Base-by-base conservation (phyloP, 2,888 invertebrate species). In the Euphydryas editha region DNA sequence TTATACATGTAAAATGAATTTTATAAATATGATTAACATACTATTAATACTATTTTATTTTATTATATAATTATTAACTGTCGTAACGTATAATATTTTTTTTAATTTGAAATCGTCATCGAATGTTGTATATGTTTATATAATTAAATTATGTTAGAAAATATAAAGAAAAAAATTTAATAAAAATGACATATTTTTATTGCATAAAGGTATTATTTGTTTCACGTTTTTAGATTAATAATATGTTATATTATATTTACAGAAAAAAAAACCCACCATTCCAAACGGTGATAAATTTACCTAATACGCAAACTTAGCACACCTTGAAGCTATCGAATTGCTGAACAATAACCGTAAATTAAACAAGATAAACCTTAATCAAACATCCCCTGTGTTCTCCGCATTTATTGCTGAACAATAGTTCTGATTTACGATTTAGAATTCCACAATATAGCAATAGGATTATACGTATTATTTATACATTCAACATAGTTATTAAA, bases 331-430 rank as follows among this genome's bases (percentile, higher is more conserved):
- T 44, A 64, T 54, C 61, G 64, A 65, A 67, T 62, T 69, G 69
- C 56, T 68, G 67, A 68, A 84, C 85, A 84, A 86, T 89, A 87
- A 86, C 81, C 85, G 84, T 88, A 90, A 90, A 90, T 90, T 88
- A 88, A 86, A 85, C 81, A 79, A 87, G 89, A 90, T 91, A 91
- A 90, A 88, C 86, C 89, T 87, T 91, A 90, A 90, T 91, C 88
- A 90, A 90, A 87, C 84, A 86, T 88, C 88, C 88, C 88, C 85
- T 83, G 90, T 86, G 88, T 86, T 90, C 90, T 85, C 82, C 78
- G 80, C 87, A 85, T 90, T 92, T 90, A 91, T 89, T 89, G 86
- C 83, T 81, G 81, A 85, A 90, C 90, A 91, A 90, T 90, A 90
- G 90, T 90, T 90, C 81, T 90, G 88, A 91, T 92, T 91, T 92